Conservation (phyloP, 1,140 invertebrate genomes). For the Drosophila lacertosa region DNA sequence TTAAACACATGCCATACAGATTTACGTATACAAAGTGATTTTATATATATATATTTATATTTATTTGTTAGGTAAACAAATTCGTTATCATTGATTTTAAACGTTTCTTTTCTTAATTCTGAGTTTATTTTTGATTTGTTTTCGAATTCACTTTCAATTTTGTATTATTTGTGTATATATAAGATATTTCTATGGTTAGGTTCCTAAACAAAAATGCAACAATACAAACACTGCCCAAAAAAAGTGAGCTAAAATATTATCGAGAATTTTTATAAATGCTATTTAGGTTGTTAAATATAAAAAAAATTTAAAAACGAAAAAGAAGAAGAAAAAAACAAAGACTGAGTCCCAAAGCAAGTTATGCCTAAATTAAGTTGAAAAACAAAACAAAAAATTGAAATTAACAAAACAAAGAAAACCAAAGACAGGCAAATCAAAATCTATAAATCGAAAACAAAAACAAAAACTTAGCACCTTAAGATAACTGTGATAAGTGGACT, state of each 20-base stretch:
- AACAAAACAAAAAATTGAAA: constrained; percentile 10
- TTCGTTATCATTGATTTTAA: constrained; percentile 30
- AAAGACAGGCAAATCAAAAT: constrained; percentile 49
- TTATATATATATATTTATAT: not conserved
- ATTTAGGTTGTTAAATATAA: constrained; percentile 29
- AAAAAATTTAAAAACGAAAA: not conserved
- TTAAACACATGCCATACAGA: constrained; percentile 26
- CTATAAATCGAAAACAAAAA: constrained; percentile 56
- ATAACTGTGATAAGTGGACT: constrained; percentile 61
- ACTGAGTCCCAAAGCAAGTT: constrained; percentile 52
- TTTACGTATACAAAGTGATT: constrained; percentile 14
- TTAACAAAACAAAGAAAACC: constrained; percentile 9
- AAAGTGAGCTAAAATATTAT: not conserved
- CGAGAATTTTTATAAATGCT: constrained; percentile 7
- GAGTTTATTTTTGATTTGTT: not conserved
- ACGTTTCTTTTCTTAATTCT: too few relatives aligned
- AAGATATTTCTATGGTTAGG: constrained; percentile 27
- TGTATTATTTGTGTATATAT: not conserved
- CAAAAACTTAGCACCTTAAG: constrained; percentile 54
- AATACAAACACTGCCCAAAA: constrained; percentile 42
- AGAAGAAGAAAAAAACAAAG: constrained; percentile 43
- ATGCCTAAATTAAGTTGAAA: constrained; percentile 21
- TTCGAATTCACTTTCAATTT: constrained; percentile 1
- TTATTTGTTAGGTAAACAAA: constrained; percentile 11
- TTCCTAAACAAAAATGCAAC: constrained; percentile 38